Evolutionary conservation across 37 sponge, comb jelly and placozoan species (phyloP).

Genomic region (Hexactinellida sp.): DNA sequence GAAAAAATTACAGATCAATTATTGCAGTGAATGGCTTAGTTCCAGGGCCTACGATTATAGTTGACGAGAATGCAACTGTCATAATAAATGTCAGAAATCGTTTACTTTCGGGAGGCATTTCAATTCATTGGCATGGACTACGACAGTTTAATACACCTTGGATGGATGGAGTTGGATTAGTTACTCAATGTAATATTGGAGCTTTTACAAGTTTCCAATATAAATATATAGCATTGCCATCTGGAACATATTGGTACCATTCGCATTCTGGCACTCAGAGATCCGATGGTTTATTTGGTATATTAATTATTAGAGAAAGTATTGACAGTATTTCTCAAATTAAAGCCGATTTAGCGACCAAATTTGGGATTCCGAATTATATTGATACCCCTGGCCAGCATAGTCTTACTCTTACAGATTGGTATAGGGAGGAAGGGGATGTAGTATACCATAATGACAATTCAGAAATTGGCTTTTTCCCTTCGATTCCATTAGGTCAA

Average conservation of each 20-base stretch:
- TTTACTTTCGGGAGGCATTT: constrained; percentile 32
- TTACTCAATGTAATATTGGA: constrained; percentile 52
- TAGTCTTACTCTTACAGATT: constrained; percentile 50
- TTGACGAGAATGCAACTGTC: constrained; percentile 25
- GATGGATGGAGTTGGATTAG: constrained; percentile 61
- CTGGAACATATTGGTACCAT: constrained; percentile 76
- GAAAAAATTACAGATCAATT: constrained; percentile 28
- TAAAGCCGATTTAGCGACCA: neutral
- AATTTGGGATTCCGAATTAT: neutral
- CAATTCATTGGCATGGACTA: constrained; percentile 80
- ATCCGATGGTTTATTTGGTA: constrained; percentile 61
- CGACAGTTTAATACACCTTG: constrained; percentile 44
- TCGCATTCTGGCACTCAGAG: constrained; percentile 61
- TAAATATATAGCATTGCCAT: constrained; percentile 33
- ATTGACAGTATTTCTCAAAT: neutral
- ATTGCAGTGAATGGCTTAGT: constrained; percentile 37
- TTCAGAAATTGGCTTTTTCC: neutral
- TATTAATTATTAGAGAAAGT: constrained; percentile 41
- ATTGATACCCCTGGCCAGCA: constrained; percentile 32
- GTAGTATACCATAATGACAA: neutral
- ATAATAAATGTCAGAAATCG: constrained; percentile 33
- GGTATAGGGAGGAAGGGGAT: constrained; percentile 24
- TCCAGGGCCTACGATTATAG: constrained; percentile 50
- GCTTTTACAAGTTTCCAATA: constrained; percentile 39
- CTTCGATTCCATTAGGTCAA: neutral